phyloP scores from a whole-genome alignment of 2,797 vertebrate species.

The Thalassophryne amazonica region DNA sequence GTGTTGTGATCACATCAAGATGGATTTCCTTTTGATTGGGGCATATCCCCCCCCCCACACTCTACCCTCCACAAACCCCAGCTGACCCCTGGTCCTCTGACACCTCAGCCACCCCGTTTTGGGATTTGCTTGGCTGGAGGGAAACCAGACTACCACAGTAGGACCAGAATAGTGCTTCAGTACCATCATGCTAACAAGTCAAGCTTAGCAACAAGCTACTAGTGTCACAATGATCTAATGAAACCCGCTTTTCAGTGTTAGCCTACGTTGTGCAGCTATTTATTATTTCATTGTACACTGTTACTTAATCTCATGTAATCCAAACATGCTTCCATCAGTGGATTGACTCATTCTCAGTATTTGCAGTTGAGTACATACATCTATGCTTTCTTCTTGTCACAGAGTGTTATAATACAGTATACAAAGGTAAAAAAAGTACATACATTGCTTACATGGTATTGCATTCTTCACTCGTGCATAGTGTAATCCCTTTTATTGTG shows the following conservation, averaged over 20 bases:
- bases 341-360: constrained; percentile 49
- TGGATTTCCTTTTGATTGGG: constrained; percentile 46
- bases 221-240: constrained; percentile 50
- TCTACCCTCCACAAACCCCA: constrained; percentile 15
- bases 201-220: constrained; percentile 57
- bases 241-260: constrained; percentile 65
- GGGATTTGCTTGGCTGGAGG: constrained; percentile 31
- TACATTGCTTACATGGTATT: constrained; percentile 51
- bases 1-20: constrained; percentile 29
- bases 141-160: constrained; percentile 34
- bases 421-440: constrained; percentile 32
- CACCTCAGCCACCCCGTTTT: constrained; percentile 11
- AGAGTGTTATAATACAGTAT: constrained; percentile 62
- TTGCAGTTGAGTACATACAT: constrained; percentile 49
- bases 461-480: constrained; percentile 52
- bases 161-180: constrained; percentile 62
- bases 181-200: constrained; percentile 67
- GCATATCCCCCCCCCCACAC: constrained; percentile 5
- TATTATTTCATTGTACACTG: constrained; percentile 66
- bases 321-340: constrained; percentile 59
- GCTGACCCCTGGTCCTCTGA: not conserved
- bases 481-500: constrained; percentile 45
- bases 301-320: constrained; percentile 66
- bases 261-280: constrained; percentile 65
- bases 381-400: constrained; percentile 62